Conservation (phyloP, 2,797 vertebrate genomes). For the Melanotaenia maccullochi region DNA sequence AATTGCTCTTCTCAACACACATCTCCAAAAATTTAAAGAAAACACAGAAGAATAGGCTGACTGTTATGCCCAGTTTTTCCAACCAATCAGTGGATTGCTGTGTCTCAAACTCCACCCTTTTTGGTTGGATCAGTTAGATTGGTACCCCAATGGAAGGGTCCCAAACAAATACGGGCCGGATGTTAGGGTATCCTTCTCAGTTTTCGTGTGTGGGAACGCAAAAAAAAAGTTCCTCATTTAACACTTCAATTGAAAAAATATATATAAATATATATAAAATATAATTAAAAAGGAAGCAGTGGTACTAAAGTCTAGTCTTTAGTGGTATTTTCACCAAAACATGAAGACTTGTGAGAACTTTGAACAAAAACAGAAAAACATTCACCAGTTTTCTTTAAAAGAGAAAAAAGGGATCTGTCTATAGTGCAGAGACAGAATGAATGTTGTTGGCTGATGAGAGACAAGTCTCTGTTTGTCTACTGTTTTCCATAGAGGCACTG, state of each 20-base stretch:
- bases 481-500: constrained; percentile 34
- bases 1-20: too few species aligned
- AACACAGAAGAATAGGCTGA: too few species aligned
- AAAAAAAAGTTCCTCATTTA: background rate
- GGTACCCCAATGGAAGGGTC: too few species aligned
- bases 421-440: constrained; percentile 18
- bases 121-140: too few species aligned
- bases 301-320: background rate
- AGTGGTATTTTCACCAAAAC: background rate
- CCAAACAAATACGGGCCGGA: too few species aligned
- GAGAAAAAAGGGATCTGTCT: background rate
- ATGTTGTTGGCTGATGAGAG: constrained; percentile 17
- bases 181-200: too few species aligned
- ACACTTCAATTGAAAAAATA: background rate
- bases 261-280: background rate
- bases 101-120: too few species aligned
- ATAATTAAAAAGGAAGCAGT: background rate
- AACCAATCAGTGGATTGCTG: too few species aligned
- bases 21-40: too few species aligned
- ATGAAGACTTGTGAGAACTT: background rate
- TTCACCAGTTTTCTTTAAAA: background rate
- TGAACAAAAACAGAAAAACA: too few species aligned
- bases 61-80: too few species aligned
- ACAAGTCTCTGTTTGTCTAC: constrained; percentile 17
- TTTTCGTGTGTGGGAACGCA: too few species aligned